These are phyloP conservation scores for Pangasius larnaudii DNA, from an alignment of 2,797 vertebrate genomes.

Conservation along the genomic window DNA sequence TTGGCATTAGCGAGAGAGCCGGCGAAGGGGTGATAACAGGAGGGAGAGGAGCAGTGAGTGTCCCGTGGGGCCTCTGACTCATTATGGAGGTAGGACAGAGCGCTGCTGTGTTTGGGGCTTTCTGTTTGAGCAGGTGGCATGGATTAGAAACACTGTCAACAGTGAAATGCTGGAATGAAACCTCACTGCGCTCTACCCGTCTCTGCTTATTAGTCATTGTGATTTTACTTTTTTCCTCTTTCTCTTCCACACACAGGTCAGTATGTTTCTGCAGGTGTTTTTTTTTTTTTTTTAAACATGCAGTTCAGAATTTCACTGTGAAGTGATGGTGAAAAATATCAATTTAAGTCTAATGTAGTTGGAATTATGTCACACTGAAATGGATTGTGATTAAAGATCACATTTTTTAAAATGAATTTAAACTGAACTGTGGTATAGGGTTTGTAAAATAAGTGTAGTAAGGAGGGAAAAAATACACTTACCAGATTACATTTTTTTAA, in stretches of 20 bases:
- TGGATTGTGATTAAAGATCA: background rate
- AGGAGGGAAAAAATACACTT: background rate
- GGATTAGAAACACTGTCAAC: slow-evolving; percentile 98
- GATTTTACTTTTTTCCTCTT: slow-evolving; percentile 69
- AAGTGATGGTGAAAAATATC: background rate
- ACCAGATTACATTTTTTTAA: background rate
- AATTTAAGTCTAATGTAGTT: background rate
- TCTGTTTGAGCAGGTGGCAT: slow-evolving; percentile 98
- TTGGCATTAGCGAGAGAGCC: slow-evolving; percentile 65
- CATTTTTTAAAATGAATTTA: background rate
- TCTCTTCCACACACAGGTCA: slow-evolving; percentile 24
- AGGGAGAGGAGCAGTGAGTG: slow-evolving; percentile 71
- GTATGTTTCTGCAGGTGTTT: slow-evolving; percentile 28
- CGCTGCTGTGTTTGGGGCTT: slow-evolving; percentile 70
- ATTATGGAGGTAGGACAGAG: slow-evolving; percentile 66
- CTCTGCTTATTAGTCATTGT: slow-evolving; percentile 55
- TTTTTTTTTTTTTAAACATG: slow-evolving; percentile 1
- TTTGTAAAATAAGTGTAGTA: background rate
- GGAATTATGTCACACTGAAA: background rate
- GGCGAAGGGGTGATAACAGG: slow-evolving; percentile 72
- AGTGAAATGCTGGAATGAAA: slow-evolving; percentile 90
- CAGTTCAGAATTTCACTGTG: background rate
- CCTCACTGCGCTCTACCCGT: slow-evolving; percentile 68
- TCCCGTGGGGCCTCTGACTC: slow-evolving; percentile 72
- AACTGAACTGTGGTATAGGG: background rate